A percentile compares a stretch with the other conserved stretches of the same genome.
phyloP scores from a whole-genome alignment of 2,797 vertebrate species.

The Eptatretus atami region DNA sequence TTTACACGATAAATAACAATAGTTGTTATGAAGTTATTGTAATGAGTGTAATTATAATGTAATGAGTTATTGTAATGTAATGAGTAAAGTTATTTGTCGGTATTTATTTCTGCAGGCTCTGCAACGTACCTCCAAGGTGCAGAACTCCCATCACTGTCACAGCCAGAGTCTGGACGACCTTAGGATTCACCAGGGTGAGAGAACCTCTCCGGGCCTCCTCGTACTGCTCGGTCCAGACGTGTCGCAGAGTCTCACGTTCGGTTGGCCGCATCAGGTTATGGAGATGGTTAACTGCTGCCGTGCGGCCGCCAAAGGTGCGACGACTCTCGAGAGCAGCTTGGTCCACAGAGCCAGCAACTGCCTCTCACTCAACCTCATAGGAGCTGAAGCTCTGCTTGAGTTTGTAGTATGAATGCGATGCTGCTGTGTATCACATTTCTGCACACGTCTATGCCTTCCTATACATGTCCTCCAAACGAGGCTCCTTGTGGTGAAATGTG shows the following conservation, averaged over 20 bases:
- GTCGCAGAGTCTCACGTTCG: constrained; percentile 87
- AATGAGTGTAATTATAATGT: too few relatives aligned
- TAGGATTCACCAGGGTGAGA: constrained; percentile 72
- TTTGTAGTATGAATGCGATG: constrained; percentile 44
- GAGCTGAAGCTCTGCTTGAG: constrained; percentile 57
- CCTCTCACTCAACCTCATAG: constrained; percentile 70
- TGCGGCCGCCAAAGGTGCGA: constrained; percentile 10
- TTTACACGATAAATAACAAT: too few relatives aligned
- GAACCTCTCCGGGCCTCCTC: constrained; percentile 50
- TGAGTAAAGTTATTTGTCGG: too few relatives aligned
- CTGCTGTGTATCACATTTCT: too few relatives aligned
- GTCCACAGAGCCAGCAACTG: constrained; percentile 94
- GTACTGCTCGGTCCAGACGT: constrained; percentile 30
- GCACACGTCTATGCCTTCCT: background rate
- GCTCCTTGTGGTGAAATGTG: background rate
- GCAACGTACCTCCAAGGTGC: constrained; percentile 22
- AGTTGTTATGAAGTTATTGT: too few relatives aligned
- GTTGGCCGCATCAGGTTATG: constrained; percentile 45
- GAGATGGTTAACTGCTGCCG: constrained; percentile 33
- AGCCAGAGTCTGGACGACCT: constrained; percentile 86
- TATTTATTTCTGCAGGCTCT: background rate
- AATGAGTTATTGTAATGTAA: too few relatives aligned
- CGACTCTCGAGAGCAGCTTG: constrained; percentile 27
- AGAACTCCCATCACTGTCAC: constrained; percentile 62
- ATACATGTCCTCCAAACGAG: background rate